These are phyloP conservation scores for Arizona elegans DNA, from an alignment of 2,113 vertebrate species.

Conservation along the genomic window DNA sequence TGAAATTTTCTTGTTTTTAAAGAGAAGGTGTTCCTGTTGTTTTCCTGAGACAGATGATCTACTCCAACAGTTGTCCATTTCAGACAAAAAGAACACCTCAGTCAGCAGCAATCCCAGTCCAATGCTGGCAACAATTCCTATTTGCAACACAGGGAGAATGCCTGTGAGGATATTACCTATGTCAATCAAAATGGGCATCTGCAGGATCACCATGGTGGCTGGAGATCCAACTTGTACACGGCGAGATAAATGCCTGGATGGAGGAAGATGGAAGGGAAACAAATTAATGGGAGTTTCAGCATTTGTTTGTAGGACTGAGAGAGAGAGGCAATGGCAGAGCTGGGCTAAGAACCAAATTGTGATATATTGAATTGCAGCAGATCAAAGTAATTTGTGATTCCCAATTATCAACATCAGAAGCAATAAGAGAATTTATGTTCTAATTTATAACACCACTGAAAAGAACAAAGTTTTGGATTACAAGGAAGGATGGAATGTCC, in stretches of 20 bases:
- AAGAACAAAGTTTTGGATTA: background rate
- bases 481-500: background rate
- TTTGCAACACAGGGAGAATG: background rate
- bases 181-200: constrained; percentile 67
- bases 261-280: background rate
- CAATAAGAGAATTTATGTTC: background rate
- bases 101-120: no score
- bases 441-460: background rate
- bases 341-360: background rate
- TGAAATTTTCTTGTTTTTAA: background rate
- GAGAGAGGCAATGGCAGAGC: background rate
- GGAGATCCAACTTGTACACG: constrained; percentile 82
- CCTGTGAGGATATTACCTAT: constrained; percentile 60
- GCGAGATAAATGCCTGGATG: constrained; percentile 77
- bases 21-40: background rate
- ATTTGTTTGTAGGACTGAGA: background rate
- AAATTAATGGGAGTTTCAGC: background rate
- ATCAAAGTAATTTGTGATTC: background rate
- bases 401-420: background rate
- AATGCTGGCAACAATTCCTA: background rate
- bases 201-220: constrained; percentile 65
- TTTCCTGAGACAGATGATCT: background rate
- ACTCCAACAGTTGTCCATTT: background rate
- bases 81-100: background rate
- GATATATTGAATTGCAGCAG: background rate